These are phyloP conservation scores for Cinclus mexicanus DNA, from an alignment of 2,113 vertebrate genomes.

Conservation along the genomic window DNA sequence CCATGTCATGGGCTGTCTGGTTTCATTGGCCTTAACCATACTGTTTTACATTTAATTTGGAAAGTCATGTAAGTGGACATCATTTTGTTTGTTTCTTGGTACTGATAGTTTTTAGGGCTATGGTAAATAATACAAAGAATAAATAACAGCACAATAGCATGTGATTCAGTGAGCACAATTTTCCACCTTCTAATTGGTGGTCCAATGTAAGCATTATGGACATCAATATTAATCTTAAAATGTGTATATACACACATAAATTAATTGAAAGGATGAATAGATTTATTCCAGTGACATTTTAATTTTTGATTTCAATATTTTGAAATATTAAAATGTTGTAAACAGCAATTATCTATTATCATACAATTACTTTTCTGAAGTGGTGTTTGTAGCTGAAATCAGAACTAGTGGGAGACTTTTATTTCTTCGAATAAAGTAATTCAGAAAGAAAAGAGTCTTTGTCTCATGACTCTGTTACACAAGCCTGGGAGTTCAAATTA, in stretches of 20 bases:
- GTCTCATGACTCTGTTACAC: neutral
- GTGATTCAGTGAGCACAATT: neutral
- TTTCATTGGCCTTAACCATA: neutral
- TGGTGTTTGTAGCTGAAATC: neutral
- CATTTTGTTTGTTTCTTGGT: neutral
- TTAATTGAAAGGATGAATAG: neutral
- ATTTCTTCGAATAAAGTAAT: neutral
- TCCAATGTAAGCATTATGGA: neutral
- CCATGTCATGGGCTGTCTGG: neutral
- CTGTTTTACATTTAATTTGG: neutral
- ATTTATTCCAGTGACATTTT: neutral
- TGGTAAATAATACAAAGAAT: neutral
- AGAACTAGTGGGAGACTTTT: neutral
- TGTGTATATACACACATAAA: neutral
- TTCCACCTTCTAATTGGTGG: neutral
- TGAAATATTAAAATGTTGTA: neutral
- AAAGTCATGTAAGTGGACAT: neutral
- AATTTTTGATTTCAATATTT: neutral
- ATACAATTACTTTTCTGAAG: neutral
- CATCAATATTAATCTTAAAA: neutral
- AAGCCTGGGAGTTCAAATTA: neutral
- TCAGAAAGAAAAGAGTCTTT: neutral
- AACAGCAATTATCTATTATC: neutral
- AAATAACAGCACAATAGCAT: neutral
- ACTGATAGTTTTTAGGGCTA: neutral